Evolutionary conservation across 2,888 invertebrate genomes (phyloP), one percentile per base, ranked within the genome.

Genomic region (Drosophila leonis): DNA sequence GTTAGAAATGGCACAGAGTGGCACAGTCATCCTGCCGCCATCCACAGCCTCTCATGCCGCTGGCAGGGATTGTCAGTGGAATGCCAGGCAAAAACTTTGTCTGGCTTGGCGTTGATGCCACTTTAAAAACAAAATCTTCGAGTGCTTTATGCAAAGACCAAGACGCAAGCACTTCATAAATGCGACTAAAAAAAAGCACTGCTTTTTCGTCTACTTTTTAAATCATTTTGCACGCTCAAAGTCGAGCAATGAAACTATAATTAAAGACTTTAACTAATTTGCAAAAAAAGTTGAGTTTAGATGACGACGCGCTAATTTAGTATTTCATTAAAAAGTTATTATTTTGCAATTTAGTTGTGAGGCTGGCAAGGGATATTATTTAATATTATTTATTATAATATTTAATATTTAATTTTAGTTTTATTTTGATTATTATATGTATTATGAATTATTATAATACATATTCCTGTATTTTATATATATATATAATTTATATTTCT

Each of bases 121-220:
- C 82, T 88, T 84, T 72, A 72, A 82, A 72, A 79, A 79, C 51
- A 84, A 87, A 73, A 73, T 73, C 73, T 66, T 72, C 77, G 73
- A 60, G 48, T 44, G 42, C 39, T 67, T 77, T 86, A 78, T 80
- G 82, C 83, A 80, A 83, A 68, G 68, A 72, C 62, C 64, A 51
- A 46, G 44, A 52, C 61, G 51, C 44, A 65, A 62, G 62, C 59
- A 63, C 48, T 65, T 63, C 44, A 62, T 64, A 82, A 67, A 49
- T 49, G 73, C 65, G 55, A 27, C 52, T 24, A 65, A 12, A 18
- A 44, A 54, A 18, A 13, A n/a, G n/a, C 20, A 42, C 9, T 6
- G 1, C 13, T 10, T 33, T 31, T 51, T 37, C 31, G 8, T 12
- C 35, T 8, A 20, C 55, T 55, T 33, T 12, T 39, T n/a, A 20